Base-by-base conservation (phyloP, 2,797 vertebrate genomes). In the Simalia tracyae region DNA sequence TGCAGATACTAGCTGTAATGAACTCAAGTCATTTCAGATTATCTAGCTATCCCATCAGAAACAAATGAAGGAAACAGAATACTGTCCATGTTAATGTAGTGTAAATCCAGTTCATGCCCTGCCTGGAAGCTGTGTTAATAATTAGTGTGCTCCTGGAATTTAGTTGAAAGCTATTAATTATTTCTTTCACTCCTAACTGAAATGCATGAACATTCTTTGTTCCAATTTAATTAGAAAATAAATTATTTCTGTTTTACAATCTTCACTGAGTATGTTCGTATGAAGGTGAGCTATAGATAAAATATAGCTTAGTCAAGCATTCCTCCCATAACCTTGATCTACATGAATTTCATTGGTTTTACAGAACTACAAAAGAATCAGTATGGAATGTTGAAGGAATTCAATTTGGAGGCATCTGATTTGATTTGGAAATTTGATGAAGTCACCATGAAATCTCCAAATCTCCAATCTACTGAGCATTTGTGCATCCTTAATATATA, bases 171-270 rank as follows among this genome's bases (percentile, higher is more conserved):
- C 93, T 94, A 93, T 92, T 94, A 94, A 92, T 94, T 93, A 93
- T 95, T 96, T 96, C 92, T 95, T 91, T 95, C 76, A 22, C 84
- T 96, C 86, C 90, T 96, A 95, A 96, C 95, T 96, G 96, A 96
- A 94, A 94, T 93, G 42, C 31, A 93, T 93, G 91, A 92, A 89
- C 91, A 72, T 91, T 90, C 93, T 92, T 95, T 93, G 64, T 92
- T 96, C 91, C 68, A 68, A 95, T 94, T 94, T 88, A 95, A 86
- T 95, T 96, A 96, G 91, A 42, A 94, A 96, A 94, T 93, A 72
- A 96, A 94, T 95, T 85, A 59, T 95, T 96, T 95, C 85, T 91
- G n/a, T 90, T 42, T 76, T 84, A 84, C n/a, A 76, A 84, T 92
- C 92, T 95, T 94, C 96, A 95, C 94, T 95, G 56, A 46, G n/a